Evolutionary conservation across 2,113 vertebrate species (phyloP), one percentile per base, ranked within the genome.

Genomic region (Columbina picui): DNA sequence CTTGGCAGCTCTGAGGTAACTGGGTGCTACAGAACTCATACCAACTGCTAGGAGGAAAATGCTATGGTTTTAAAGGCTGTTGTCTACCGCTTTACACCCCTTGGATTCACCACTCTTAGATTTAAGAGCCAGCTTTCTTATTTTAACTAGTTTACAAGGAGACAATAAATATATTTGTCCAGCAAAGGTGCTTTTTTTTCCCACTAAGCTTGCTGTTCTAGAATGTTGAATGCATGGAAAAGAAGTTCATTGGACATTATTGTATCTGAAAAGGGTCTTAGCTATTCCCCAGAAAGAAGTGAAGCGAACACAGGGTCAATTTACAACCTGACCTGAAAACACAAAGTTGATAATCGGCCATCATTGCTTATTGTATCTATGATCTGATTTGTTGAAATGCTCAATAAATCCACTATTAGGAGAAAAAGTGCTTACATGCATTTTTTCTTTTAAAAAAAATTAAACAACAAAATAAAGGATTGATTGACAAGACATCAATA

Each of bases 401-500:
- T 98, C 98, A 98, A 98, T 98, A 98, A 98, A 97, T 96, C 97
- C 81, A 70, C 98, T 96, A 97, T 98, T 98, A 98, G 93, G 92
- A 93, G 94, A 90, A 97, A 98, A 98, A 98, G 96, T 98, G 98
- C 98, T 98, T 98, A 98, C 97, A 96, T 79, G 97, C 96, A 96
- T 96, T 98, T 96, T 98, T 52, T 3, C 3, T 41, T 52, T 1
- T 6, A 83, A 82, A 86, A 97, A 97, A 97, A 97, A 70, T 90
- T 95, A 97, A 97, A 97, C 96, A 96, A 97, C 97, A 97, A 98
- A 98, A 98, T 98, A 98, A 97, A 97, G 97, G 94, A 97, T 97
- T 98, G 98, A 98, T 98, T 98, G 98, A 98, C 98, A 98, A 96
- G 97, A 97, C 98, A 97, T 98, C 98, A 98, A 98, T 98, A 98